Percentiles rank a stretch among this genome's conserved stretches.
Conservation (phyloP, 2,113 vertebrate species). For the Toxotes chatareus region DNA sequence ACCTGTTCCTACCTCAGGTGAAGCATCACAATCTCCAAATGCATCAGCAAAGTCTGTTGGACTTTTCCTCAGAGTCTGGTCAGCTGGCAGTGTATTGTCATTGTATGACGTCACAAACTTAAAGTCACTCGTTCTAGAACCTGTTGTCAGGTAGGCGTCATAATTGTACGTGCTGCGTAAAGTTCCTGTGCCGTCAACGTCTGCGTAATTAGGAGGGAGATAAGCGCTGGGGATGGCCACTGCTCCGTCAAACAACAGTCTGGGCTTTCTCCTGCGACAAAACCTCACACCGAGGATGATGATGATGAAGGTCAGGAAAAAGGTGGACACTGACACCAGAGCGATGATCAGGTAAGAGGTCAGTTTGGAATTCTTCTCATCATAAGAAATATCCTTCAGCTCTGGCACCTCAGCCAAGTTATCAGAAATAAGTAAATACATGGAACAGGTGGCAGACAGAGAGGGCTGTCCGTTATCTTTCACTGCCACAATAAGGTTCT, state of each 20-base stretch:
- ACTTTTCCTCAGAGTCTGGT: conserved; percentile 54
- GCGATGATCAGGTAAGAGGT: conserved; percentile 83
- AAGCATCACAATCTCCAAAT: conserved; percentile 18
- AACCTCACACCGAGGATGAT: conserved; percentile 79
- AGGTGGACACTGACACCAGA: conserved; percentile 70
- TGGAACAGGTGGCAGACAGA: conserved; percentile 83
- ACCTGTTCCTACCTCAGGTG: neutral
- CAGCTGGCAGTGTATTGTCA: conserved; percentile 64
- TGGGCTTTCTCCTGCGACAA: conserved; percentile 69
- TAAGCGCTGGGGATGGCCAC: conserved; percentile 76
- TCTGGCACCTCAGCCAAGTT: conserved; percentile 84
- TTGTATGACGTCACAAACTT: conserved; percentile 76
- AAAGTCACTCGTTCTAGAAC: conserved; percentile 77
- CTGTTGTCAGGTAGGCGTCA: conserved; percentile 73
- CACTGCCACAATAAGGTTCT: neutral
- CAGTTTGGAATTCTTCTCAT: conserved; percentile 73
- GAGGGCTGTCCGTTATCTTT: conserved; percentile 79
- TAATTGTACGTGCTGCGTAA: conserved; percentile 78
- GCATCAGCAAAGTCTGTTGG: conserved; percentile 24
- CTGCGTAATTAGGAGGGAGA: conserved; percentile 76
- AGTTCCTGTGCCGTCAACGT: conserved; percentile 71
- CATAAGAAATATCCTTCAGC: conserved; percentile 76
- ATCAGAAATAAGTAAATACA: conserved; percentile 79
- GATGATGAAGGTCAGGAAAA: conserved; percentile 83
- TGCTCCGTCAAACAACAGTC: conserved; percentile 78